Evolutionary conservation across 2,888 invertebrate genomes (phyloP), one percentile per base, ranked within the genome.

Genomic region (Chrysolina oricalcia): DNA sequence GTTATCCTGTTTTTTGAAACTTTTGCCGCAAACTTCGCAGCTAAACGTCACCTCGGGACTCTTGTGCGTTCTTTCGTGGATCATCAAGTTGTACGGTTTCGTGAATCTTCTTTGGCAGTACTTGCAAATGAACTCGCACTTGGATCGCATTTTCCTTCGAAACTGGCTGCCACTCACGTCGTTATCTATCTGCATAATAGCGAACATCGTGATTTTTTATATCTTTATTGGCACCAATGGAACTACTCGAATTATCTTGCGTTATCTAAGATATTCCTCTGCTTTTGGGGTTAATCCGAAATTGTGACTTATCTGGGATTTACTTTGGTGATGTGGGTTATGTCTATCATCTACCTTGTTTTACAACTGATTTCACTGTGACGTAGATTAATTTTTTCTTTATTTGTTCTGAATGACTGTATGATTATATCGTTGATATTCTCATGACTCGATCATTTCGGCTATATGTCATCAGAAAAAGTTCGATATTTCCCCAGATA

Each of bases 41-140:
- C 96, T 95, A 91, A 97, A 99, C 73, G 98, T 97, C 87, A 98
- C 92, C 91, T 98, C 98, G 80, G 95, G 95, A 89, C 98, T 97
- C 90, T 97, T 97, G 92, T 99, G 98, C 85, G 98, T 98, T 89
- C 98, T 93, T 90, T 98, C 98, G 92, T 99, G 98, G 87, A 99
- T 98, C 93, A 98, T 94, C 89, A 99, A 92, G 91, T 99, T 99
- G 92, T 99, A 99, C 83, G 97, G 96, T 91, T 99, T 99, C 88
- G 97, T 98, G 92, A 99, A 99, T 89, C 98, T 94, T 87, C 98
- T 93, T 90, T 96, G 96, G 92, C 98, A 99, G 91, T 96, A 98
- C 90, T 97, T 97, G 93, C 98, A 99, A 89, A 98, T 97, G 90
- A 97, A 98, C 91, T 98, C 98, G 92, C 98, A 98, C 92, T 98